phyloP scores from a whole-genome alignment of 2,797 vertebrate genomes.

The Limnodromus scolopaceus region DNA sequence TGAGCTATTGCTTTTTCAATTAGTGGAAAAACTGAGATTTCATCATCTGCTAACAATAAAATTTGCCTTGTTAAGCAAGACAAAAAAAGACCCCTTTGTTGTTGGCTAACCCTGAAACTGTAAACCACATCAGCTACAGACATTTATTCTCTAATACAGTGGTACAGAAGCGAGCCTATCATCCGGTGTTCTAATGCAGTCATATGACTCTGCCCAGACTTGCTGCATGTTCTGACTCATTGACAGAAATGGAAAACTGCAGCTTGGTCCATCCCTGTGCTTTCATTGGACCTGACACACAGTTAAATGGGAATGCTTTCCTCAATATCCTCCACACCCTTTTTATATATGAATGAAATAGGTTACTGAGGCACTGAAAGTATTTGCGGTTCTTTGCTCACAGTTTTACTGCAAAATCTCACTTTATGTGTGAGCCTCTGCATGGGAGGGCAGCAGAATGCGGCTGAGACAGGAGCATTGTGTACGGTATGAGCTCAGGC shows the following conservation, averaged over 20 bases:
- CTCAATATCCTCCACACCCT: neutral
- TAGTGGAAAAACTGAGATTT: neutral
- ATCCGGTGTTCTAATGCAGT: neutral
- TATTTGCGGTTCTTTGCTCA: neutral
- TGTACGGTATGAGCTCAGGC: neutral
- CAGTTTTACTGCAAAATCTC: neutral
- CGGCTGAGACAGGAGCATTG: neutral
- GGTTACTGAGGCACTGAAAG: neutral
- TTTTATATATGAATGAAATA: neutral
- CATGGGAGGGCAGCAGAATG: neutral
- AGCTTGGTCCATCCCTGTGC: neutral
- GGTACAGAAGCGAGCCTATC: neutral
- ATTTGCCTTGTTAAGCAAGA: constrained; percentile 15
- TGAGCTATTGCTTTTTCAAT: neutral
- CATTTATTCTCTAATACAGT: neutral
- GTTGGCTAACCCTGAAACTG: neutral
- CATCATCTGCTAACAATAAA: constrained; percentile 29
- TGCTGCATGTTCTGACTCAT: constrained; percentile 54
- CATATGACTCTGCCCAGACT: constrained; percentile 35
- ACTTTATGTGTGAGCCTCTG: neutral
- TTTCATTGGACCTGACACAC: neutral
- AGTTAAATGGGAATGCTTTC: neutral
- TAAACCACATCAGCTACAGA: constrained; percentile 4
- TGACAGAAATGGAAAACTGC: constrained; percentile 34
- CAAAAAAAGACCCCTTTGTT: neutral